Evolutionary conservation across 2,797 vertebrate genomes (phyloP).

Genomic region (Picus viridis): DNA sequence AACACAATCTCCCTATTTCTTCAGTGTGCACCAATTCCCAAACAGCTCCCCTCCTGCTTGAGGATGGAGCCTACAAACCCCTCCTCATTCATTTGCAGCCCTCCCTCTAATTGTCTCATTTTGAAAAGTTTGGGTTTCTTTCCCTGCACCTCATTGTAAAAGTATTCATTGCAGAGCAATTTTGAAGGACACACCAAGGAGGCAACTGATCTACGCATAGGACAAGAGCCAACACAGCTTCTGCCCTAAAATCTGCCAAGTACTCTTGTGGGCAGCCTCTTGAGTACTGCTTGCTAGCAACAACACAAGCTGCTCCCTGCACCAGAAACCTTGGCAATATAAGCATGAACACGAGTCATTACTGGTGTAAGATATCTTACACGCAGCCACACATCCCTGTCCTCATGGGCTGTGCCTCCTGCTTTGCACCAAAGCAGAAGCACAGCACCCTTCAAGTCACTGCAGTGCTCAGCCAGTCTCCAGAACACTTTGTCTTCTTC

Average conservation of each 20-base stretch:
- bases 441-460: background rate
- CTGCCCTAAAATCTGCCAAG: background rate
- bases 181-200: background rate
- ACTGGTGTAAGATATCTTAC: background rate
- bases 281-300: background rate
- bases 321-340: background rate
- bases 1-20: background rate
- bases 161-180: background rate
- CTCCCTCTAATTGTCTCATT: background rate
- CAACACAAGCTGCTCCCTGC: background rate
- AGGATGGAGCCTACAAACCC: background rate
- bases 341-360: background rate
- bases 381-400: fast-evolving
- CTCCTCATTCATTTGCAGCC: background rate
- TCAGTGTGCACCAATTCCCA: background rate
- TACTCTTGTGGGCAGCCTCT: background rate
- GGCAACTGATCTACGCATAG: background rate
- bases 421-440: background rate
- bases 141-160: background rate
- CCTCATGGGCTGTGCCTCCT: fast-evolving
- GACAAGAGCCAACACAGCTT: background rate
- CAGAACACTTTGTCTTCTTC: background rate
- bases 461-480: background rate
- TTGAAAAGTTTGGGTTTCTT: background rate
- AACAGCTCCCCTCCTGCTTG: fast-evolving